A percentile compares a stretch with the other conserved stretches of the same genome.
These are phyloP conservation scores for Ryuthela nishihirai DNA, from an alignment of 2,888 invertebrate genomes.

Conservation along the genomic window DNA sequence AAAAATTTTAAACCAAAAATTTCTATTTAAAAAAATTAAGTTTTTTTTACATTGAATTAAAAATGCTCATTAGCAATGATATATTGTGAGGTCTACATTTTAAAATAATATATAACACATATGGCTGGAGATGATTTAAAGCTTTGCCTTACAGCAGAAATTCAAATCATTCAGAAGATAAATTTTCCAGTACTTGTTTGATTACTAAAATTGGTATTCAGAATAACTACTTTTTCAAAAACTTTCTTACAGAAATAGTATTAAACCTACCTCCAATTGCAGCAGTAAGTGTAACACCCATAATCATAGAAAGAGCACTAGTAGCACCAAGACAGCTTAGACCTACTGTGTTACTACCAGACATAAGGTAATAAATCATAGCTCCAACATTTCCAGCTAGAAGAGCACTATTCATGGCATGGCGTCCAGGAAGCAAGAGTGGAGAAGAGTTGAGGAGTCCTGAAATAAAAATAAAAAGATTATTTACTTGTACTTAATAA, in stretches of 20 bases:
- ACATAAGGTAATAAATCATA: slow-evolving; percentile 64
- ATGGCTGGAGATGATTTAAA: too few species aligned
- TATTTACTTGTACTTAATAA: not conserved
- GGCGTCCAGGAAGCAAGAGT: slow-evolving; percentile 74
- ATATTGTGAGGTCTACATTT: too few species aligned
- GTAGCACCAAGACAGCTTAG: slow-evolving; percentile 70
- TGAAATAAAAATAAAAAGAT: slow-evolving; percentile 38
- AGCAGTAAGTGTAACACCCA: slow-evolving; percentile 82
- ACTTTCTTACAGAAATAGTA: not conserved
- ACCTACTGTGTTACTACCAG: slow-evolving; percentile 64
- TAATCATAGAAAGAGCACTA: slow-evolving; percentile 69
- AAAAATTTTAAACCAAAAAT: too few species aligned
- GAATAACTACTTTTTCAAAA: not conserved
- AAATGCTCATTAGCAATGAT: too few species aligned
- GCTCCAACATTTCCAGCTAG: slow-evolving; percentile 68
- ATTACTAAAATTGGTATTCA: too few species aligned
- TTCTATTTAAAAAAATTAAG: too few species aligned
- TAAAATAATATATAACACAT: too few species aligned
- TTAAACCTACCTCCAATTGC: slow-evolving; percentile 75
- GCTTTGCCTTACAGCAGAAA: too few species aligned
- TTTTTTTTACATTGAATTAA: too few species aligned
- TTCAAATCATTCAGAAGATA: too few species aligned
- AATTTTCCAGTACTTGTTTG: too few species aligned
- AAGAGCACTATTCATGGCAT: slow-evolving; percentile 68
- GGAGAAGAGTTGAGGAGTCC: slow-evolving; percentile 74